Conservation (phyloP, 2,797 vertebrate genomes). For the Spea hammondii region DNA sequence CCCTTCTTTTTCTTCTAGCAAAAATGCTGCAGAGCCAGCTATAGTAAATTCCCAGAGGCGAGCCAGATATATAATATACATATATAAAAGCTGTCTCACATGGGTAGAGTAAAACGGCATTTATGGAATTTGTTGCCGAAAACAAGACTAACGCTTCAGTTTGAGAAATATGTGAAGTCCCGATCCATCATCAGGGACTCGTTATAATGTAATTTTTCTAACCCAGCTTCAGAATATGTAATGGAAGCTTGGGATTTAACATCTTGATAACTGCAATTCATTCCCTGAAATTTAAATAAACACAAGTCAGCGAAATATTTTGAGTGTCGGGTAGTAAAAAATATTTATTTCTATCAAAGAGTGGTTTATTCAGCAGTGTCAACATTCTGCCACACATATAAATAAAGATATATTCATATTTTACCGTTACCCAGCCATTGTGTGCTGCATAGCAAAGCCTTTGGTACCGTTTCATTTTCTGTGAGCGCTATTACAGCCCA, state of each 20-base stretch:
- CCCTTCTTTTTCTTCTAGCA: slow-evolving; percentile 46
- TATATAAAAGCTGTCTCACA: slow-evolving; percentile 69
- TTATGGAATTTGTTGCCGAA: slow-evolving; percentile 65
- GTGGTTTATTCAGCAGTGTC: slow-evolving; percentile 16
- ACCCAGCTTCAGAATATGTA: slow-evolving; percentile 64
- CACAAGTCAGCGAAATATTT: slow-evolving; percentile 47
- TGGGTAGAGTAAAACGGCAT: slow-evolving; percentile 68
- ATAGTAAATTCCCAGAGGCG: slow-evolving; percentile 68
- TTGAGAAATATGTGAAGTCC: slow-evolving; percentile 69
- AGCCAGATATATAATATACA: slow-evolving; percentile 68
- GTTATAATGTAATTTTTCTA: slow-evolving; percentile 69
- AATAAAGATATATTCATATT: slow-evolving; percentile 35
- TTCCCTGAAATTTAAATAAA: slow-evolving; percentile 44
- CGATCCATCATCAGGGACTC: slow-evolving; percentile 67
- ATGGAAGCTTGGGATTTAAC: slow-evolving; percentile 58
- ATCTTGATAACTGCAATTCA: slow-evolving; percentile 53
- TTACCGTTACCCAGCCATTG: slow-evolving; percentile 1
- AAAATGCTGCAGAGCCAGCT: slow-evolving; percentile 51
- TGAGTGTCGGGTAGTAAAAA: slow-evolving; percentile 17
- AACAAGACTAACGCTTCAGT: slow-evolving; percentile 70
- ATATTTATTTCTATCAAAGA: slow-evolving; percentile 35
- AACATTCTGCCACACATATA: slow-evolving; percentile 36
- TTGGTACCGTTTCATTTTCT: neutral
- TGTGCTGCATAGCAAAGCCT: slow-evolving; percentile 1
- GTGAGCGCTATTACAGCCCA: neutral